Conservation (phyloP, 2,113 vertebrate species). For the Sclerurus mexicanus region DNA sequence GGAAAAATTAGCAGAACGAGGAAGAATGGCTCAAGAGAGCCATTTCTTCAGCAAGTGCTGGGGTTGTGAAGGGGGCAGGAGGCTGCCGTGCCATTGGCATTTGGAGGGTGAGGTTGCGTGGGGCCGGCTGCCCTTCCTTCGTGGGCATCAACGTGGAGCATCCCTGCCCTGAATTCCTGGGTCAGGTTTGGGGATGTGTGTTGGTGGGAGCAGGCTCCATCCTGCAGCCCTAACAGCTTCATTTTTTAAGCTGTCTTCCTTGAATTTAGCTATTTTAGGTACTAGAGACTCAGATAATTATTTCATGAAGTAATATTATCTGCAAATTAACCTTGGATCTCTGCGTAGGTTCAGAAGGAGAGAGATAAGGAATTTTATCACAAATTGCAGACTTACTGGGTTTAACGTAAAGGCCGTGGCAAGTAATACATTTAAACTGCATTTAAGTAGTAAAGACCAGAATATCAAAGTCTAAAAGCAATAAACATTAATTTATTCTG, state of each 20-base stretch:
- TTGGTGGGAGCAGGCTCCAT: not conserved
- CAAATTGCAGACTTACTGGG: slow-evolving; percentile 62
- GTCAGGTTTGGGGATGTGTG: accelerated
- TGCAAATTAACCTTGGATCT: slow-evolving; percentile 64
- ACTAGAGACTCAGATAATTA: slow-evolving; percentile 55
- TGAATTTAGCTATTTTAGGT: slow-evolving; percentile 42
- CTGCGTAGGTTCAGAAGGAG: slow-evolving; percentile 27
- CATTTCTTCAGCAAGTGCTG: not conserved
- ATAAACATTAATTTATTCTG: slow-evolving; percentile 72
- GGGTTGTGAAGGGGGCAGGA: not conserved
- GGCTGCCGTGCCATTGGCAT: not conserved
- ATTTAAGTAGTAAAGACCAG: slow-evolving; percentile 69
- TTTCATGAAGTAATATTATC: slow-evolving; percentile 64
- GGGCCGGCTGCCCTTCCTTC: not conserved
- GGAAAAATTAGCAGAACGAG: slow-evolving; percentile 42
- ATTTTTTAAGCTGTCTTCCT: not conserved
- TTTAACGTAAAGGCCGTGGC: slow-evolving; percentile 58
- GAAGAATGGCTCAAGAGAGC: not conserved
- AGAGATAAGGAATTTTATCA: slow-evolving; percentile 65
- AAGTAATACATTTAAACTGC: slow-evolving; percentile 76
- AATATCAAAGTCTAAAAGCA: slow-evolving; percentile 52
- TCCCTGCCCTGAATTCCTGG: not conserved
- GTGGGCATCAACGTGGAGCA: accelerated
- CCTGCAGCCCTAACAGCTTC: not conserved
- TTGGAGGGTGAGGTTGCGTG: not conserved